Base-by-base conservation (phyloP, 2,797 vertebrate species). In the Pterois miles region DNA sequence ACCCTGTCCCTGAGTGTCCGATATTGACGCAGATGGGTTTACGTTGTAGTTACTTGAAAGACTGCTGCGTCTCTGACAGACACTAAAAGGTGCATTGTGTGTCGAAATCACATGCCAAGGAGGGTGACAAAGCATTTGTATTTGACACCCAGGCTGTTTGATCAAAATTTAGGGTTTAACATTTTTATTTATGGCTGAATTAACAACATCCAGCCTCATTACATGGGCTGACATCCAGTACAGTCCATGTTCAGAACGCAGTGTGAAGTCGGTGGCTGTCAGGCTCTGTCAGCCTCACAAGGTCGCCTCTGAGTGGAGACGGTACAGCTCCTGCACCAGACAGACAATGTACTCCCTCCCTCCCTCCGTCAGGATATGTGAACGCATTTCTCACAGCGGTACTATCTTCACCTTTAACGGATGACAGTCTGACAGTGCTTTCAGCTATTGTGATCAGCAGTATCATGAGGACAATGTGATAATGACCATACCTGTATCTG, bases 201-300 rank as follows among this genome's bases (percentile, higher is more conserved):
- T 48, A n/a, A 48, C 20, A 48, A 46, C 43, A 46, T 20, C 43
- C 43, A 46, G 43, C 43, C 43, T 46, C 33, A 34, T 22, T 50
- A 50, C 48, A 22, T 20, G 10, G 38, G 50, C 56, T 79, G 68
- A 78, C 76, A 46, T 77, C 33, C 38, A 66, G 79, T 14, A 46
- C 50, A 65, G n/a, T 58, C 16, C 16, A 1, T 25, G 38, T 33
- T 57, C 40, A 56, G 60, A 64, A 2, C 23, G 7, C 72, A 43
- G 70, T 18, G 72, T 60, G 67, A 69, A 50, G 73, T 34, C 53
- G 46, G 27, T 38, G 65, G 70, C 78, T 76, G 71, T 86, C 85
- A 25, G 71, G 43, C 78, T 85, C 54, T 23, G 78, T 82, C 69
- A 81, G 68, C 76, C 65, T 88, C 65, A 74, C 89, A 89, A 92